Evolutionary conservation across 1,140 invertebrate genomes (phyloP).

Genomic region (Zaprionus inermis): DNA sequence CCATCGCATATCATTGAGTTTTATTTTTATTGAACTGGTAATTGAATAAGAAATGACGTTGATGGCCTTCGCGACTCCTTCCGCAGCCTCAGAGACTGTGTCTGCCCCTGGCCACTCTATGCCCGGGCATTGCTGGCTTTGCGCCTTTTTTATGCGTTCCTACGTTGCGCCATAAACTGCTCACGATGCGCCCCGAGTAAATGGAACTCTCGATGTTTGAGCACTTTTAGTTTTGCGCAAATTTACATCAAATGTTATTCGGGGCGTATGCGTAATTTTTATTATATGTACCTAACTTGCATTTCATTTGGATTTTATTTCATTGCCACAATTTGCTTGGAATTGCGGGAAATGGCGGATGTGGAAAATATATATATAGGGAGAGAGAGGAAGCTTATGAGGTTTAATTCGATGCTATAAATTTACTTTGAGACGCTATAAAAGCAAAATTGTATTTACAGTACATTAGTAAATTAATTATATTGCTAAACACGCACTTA

Average conservation of each 20-base stretch:
- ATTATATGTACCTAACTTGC: constrained; percentile 29
- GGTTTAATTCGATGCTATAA: neutral
- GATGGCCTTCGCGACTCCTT: constrained; percentile 52
- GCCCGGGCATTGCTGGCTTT: constrained; percentile 34
- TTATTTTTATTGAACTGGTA: constrained; percentile 79
- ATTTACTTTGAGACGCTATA: neutral
- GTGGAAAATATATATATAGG: too few species aligned
- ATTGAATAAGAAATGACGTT: constrained; percentile 78
- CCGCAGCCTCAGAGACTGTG: neutral
- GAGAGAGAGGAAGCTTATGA: neutral
- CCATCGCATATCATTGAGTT: constrained; percentile 71
- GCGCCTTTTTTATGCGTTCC: constrained; percentile 59
- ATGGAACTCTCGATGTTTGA: constrained; percentile 21
- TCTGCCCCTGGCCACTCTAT: constrained; percentile 13
- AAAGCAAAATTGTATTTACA: neutral
- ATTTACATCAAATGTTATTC: constrained; percentile 64
- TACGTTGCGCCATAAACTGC: constrained; percentile 55
- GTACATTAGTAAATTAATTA: too few species aligned
- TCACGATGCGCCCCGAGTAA: constrained; percentile 44
- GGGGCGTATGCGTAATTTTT: constrained; percentile 61
- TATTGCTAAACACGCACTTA: neutral
- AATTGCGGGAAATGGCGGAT: neutral
- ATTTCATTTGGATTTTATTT: constrained; percentile 44
- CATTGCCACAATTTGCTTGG: constrained; percentile 33
- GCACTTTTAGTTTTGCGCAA: constrained; percentile 37